phyloP scores from a whole-genome alignment of 2,888 invertebrate species.

The Panopea generosa region DNA sequence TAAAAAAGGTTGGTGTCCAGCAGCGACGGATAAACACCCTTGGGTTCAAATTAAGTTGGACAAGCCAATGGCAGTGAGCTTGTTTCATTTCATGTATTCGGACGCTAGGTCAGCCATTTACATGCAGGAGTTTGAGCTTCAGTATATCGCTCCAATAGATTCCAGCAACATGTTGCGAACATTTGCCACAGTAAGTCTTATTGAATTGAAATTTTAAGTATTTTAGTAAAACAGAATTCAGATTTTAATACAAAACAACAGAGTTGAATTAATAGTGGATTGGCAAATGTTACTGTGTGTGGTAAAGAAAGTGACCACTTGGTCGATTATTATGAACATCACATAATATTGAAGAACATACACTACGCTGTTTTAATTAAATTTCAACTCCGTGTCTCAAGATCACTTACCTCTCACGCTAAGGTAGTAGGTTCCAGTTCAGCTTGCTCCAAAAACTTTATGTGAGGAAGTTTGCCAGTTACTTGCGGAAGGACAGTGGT shows the following conservation, averaged over 20 bases:
- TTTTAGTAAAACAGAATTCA: background rate
- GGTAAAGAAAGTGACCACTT: background rate
- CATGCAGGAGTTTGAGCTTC: constrained; percentile 61
- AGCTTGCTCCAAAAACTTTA: too few species aligned
- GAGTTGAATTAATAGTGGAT: constrained; percentile 8
- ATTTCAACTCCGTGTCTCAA: too few species aligned
- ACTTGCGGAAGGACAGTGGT: too few species aligned
- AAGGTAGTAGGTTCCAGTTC: too few species aligned
- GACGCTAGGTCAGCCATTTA: constrained; percentile 7
- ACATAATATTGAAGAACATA: too few species aligned
- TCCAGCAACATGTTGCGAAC: constrained; percentile 53
- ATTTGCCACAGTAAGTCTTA: constrained; percentile 46
- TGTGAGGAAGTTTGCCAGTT: too few species aligned
- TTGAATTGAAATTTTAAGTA: background rate
- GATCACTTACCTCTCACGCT: too few species aligned
- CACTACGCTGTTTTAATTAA: too few species aligned
- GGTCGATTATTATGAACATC: too few species aligned
- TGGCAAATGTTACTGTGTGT: background rate
- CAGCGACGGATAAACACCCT: constrained; percentile 47
- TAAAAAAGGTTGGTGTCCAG: constrained; percentile 70
- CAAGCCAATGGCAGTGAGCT: constrained; percentile 61
- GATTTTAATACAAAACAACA: background rate
- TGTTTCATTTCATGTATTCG: constrained; percentile 57
- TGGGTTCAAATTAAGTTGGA: constrained; percentile 64
- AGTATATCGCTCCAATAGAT: constrained; percentile 58